Conservation (phyloP, 30 jellyfish, hydroid and myxozoan genomes). For the Hydra vulgaris region DNA sequence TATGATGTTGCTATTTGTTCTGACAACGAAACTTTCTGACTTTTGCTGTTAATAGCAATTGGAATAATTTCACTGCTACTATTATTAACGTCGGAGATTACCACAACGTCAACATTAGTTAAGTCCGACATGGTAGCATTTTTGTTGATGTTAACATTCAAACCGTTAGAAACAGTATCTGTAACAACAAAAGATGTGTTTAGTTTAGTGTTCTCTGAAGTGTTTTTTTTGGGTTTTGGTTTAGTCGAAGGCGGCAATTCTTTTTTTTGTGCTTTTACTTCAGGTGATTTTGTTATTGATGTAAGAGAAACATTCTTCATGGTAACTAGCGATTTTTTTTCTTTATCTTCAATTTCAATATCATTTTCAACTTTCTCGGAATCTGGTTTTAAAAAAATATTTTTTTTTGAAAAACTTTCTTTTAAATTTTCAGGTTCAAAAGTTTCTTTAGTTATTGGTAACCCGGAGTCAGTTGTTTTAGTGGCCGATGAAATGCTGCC, state of each 20-base stretch:
- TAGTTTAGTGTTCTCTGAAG: conserved; percentile 5
- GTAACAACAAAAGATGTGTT: background rate
- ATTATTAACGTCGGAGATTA: background rate
- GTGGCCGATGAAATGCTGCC: too few species aligned
- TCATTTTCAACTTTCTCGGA: background rate
- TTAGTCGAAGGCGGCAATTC: conserved; percentile 62
- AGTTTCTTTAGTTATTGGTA: conserved; percentile 21
- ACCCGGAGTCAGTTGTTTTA: too few species aligned
- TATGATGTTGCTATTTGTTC: conserved; percentile 43
- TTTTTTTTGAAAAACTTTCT: conserved; percentile 13
- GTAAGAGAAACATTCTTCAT: conserved; percentile 9
- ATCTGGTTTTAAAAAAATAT: conserved; percentile 28
- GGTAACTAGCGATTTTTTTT: too few species aligned
- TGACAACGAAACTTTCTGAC: background rate
- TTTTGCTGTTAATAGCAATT: conserved; percentile 2
- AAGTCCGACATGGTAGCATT: background rate
- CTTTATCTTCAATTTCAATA: background rate
- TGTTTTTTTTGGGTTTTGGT: conserved; percentile 61
- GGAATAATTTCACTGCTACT: background rate
- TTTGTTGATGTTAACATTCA: background rate
- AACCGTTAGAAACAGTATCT: background rate
- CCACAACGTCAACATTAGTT: background rate
- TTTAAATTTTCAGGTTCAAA: conserved; percentile 27
- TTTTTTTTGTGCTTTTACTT: background rate
- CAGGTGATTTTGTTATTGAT: background rate